These are phyloP conservation scores for Phasianus colchicus DNA, from an alignment of 2,113 vertebrate species.

Conservation along the genomic window DNA sequence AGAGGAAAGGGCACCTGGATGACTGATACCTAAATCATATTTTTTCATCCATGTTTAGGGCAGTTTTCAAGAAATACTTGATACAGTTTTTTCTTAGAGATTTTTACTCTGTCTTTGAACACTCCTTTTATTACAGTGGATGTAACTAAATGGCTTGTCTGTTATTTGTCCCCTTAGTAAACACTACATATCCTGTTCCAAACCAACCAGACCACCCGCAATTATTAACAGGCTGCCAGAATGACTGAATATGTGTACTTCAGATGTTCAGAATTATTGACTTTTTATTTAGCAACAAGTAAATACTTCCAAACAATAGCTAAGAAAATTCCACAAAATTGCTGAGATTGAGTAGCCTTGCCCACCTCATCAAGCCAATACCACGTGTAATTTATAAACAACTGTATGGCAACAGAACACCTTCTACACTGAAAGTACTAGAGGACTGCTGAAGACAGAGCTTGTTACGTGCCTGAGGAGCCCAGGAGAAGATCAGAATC, in stretches of 20 bases:
- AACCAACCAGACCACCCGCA: slow-evolving; percentile 57
- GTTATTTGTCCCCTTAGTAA: slow-evolving; percentile 53
- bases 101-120: neutral
- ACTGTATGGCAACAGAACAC: neutral
- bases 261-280: slow-evolving; percentile 1
- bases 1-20: neutral
- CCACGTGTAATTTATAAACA: neutral
- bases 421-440: fast-evolving
- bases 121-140: slow-evolving; percentile 5
- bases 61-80: neutral
- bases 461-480: neutral
- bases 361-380: neutral
- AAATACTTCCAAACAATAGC: slow-evolving; percentile 46
- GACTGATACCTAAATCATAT: neutral
- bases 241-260: slow-evolving; percentile 2
- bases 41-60: neutral
- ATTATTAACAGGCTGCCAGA: slow-evolving; percentile 63
- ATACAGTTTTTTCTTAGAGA: neutral
- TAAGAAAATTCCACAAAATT: neutral
- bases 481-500: fast-evolving
- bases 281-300: slow-evolving; percentile 56
- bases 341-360: neutral
- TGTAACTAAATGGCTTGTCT: slow-evolving; percentile 43
- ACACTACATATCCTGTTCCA: slow-evolving; percentile 46
- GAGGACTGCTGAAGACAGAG: neutral